phyloP scores from a whole-genome alignment of 2,113 vertebrate genomes.

The Proterorhinus semilunaris region DNA sequence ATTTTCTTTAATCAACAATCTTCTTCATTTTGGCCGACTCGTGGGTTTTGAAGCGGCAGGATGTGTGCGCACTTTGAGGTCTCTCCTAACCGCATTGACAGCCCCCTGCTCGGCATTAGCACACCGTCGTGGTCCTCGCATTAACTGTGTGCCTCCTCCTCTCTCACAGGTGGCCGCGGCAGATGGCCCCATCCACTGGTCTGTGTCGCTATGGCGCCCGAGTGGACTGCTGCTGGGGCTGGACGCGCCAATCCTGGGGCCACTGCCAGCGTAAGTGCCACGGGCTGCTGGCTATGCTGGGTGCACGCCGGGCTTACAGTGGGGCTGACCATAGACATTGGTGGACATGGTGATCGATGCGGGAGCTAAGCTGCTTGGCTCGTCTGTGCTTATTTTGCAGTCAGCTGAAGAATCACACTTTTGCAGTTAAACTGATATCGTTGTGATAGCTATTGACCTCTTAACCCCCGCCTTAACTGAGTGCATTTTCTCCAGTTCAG shows the following conservation, averaged over 20 bases:
- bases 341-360: background rate
- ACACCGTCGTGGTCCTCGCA: slow-evolving; percentile 42
- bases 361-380: background rate
- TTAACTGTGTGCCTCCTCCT: slow-evolving; percentile 56
- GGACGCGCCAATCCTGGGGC: slow-evolving; percentile 88
- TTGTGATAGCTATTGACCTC: too few relatives aligned
- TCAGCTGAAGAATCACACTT: too few relatives aligned
- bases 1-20: background rate
- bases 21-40: background rate
- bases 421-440: too few relatives aligned
- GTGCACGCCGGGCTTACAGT: slow-evolving; percentile 61
- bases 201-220: slow-evolving; percentile 90
- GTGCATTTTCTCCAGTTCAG: too few relatives aligned
- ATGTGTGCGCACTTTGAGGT: slow-evolving; percentile 13
- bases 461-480: too few relatives aligned
- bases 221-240: slow-evolving; percentile 98
- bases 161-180: slow-evolving; percentile 89
- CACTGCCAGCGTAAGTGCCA: slow-evolving; percentile 96
- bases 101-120: slow-evolving; percentile 34
- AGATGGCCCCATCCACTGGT: slow-evolving; percentile 84
- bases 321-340: background rate
- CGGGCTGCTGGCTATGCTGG: slow-evolving; percentile 45
- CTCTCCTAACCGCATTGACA: slow-evolving; percentile 19
- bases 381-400: too few relatives aligned
- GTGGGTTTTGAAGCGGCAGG: background rate